Percentiles rank a stretch among this genome's conserved stretches.
These are phyloP conservation scores for Spongia lamella DNA, from an alignment of 37 sponge, comb jelly and placozoan species.

Conservation along the genomic window DNA sequence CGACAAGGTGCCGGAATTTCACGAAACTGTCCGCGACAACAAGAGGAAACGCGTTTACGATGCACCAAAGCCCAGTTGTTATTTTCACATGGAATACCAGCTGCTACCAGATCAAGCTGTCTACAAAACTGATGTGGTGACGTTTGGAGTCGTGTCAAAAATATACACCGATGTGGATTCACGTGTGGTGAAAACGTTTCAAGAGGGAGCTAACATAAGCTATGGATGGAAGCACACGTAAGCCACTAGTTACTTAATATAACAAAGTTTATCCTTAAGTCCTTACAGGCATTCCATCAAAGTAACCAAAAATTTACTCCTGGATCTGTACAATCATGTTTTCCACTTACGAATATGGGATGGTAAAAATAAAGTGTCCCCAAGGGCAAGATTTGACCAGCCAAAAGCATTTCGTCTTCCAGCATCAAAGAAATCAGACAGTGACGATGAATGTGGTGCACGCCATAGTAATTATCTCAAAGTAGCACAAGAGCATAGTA, in stretches of 20 bases:
- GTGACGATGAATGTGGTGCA: neutral
- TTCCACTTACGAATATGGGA: constrained; percentile 80
- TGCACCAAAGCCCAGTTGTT: constrained; percentile 45
- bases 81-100: constrained; percentile 82
- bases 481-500: constrained; percentile 30
- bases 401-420: constrained; percentile 87
- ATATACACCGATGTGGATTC: constrained; percentile 80
- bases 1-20: constrained; percentile 19
- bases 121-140: constrained; percentile 80
- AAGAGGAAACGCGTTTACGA: constrained; percentile 72
- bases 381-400: constrained; percentile 73
- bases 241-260: neutral
- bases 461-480: neutral
- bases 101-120: constrained; percentile 47
- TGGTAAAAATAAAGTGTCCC: constrained; percentile 63
- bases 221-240: constrained; percentile 87
- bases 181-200: constrained; percentile 68
- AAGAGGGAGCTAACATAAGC: constrained; percentile 51
- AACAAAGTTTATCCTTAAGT: neutral
- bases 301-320: constrained; percentile 53
- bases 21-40: constrained; percentile 49
- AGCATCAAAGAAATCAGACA: constrained; percentile 7
- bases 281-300: constrained; percentile 52
- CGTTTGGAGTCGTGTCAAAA: constrained; percentile 77
- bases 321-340: constrained; percentile 66